Conservation (phyloP, 2,888 invertebrate species). For the Pediacus dermestoides region DNA sequence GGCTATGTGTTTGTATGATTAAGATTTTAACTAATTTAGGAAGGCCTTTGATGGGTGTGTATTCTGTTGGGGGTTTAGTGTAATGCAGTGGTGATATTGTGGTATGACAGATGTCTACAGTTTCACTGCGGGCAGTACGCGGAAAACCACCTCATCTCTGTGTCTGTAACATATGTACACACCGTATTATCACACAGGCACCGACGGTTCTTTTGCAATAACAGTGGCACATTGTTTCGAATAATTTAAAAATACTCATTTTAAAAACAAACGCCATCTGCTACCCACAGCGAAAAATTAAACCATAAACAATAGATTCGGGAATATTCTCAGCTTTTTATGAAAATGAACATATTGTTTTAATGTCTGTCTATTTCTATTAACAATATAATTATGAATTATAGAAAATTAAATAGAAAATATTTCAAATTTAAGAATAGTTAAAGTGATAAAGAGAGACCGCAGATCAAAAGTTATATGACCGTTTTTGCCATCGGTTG, state of each 20-base stretch:
- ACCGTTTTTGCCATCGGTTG: too few relatives aligned
- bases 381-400: too few relatives aligned
- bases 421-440: too few relatives aligned
- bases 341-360: too few relatives aligned
- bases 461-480: too few relatives aligned
- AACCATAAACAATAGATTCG: too few relatives aligned
- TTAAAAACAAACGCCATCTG: slow-evolving; percentile 10
- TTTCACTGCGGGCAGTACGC: slow-evolving; percentile 10
- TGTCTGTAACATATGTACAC: slow-evolving; percentile 20
- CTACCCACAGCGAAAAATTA: too few relatives aligned
- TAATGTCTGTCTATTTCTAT: too few relatives aligned
- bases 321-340: too few relatives aligned
- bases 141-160: slow-evolving; percentile 10
- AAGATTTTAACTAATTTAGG: slow-evolving; percentile 9
- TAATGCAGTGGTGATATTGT: slow-evolving; percentile 20
- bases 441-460: too few relatives aligned
- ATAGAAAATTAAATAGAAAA: too few relatives aligned
- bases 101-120: slow-evolving; percentile 34
- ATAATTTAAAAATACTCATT: slow-evolving; percentile 22
- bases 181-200: slow-evolving; percentile 11
- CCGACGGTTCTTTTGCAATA: slow-evolving; percentile 17
- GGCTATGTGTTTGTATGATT: slow-evolving; percentile 8
- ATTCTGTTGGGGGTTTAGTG: slow-evolving; percentile 6
- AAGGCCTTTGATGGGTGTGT: slow-evolving; percentile 8
- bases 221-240: slow-evolving; percentile 21